A percentile compares a stretch with the other conserved stretches of the same genome.
These are phyloP conservation scores for Lithophane socia DNA, from an alignment of 2,888 invertebrate species.

Conservation along the genomic window DNA sequence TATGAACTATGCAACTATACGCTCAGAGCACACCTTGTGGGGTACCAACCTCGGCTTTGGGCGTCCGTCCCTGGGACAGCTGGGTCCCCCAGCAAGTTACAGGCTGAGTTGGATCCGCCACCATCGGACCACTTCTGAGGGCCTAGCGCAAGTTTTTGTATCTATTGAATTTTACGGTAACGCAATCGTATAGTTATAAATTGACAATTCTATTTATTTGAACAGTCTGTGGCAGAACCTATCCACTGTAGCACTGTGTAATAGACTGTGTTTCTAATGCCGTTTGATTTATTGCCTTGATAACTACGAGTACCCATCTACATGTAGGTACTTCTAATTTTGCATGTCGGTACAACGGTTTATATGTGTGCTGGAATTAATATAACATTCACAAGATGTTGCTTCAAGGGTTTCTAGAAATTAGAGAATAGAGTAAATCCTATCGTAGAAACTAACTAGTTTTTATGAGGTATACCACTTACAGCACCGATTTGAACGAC, in stretches of 20 bases:
- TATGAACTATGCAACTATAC: no score
- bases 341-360: not conserved
- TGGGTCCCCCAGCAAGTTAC: no score
- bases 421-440: not conserved
- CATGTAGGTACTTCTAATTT: not conserved
- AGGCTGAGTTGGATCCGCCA: no score
- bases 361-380: not conserved
- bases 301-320: constrained; percentile 22
- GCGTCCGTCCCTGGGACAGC: no score
- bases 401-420: not conserved
- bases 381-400: not conserved
- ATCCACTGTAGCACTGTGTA: constrained; percentile 35
- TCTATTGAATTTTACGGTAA: not conserved
- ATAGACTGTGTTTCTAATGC: constrained; percentile 55
- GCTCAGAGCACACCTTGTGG: no score
- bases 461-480: not conserved
- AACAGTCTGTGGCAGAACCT: constrained; percentile 15
- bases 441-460: not conserved
- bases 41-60: no score
- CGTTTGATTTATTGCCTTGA: constrained; percentile 48
- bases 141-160: no score
- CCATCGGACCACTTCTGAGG: no score
- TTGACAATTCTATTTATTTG: not conserved
- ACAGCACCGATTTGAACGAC: not conserved
- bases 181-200: not conserved